Conservation (phyloP, 1,140 invertebrate species). For the Orchesella cincta region DNA sequence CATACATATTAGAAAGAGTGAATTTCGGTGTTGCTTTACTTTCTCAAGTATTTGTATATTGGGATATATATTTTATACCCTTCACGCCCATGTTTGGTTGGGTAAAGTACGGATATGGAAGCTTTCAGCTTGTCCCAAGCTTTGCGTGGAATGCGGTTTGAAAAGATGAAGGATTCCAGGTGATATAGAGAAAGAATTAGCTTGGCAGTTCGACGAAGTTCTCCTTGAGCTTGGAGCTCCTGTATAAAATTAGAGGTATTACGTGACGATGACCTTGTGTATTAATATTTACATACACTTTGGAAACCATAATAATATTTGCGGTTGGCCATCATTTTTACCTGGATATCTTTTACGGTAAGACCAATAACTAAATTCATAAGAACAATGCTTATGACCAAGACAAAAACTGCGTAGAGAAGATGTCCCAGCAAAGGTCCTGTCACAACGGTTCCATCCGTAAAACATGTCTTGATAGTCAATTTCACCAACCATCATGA, state of each 20-base stretch:
- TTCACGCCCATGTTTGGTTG: slow-evolving; percentile 15
- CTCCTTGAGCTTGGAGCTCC: slow-evolving; percentile 26
- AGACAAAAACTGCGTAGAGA: slow-evolving; percentile 31
- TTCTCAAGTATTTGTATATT: too few species aligned
- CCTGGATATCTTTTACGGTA: slow-evolving; percentile 32
- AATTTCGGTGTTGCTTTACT: too few species aligned
- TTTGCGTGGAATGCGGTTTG: not conserved
- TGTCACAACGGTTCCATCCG: not conserved
- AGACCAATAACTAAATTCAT: slow-evolving; percentile 36
- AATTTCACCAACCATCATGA: slow-evolving; percentile 44
- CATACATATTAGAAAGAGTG: not conserved
- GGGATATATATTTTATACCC: not conserved
- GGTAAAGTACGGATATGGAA: not conserved
- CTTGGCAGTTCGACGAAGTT: slow-evolving; percentile 25
- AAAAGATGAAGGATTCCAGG: slow-evolving; percentile 30
- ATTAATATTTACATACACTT: too few species aligned
- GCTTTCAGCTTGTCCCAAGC: not conserved
- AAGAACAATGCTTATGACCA: slow-evolving; percentile 31
- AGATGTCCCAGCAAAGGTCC: slow-evolving; percentile 38
- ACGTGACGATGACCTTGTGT: not conserved
- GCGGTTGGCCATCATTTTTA: slow-evolving; percentile 13
- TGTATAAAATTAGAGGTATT: not conserved
- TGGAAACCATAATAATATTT: not conserved
- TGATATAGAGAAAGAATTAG: slow-evolving; percentile 30
- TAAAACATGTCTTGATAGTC: slow-evolving; percentile 43